phyloP scores from a whole-genome alignment of 2,797 vertebrate genomes.

The Tauraco hartlaubi region DNA sequence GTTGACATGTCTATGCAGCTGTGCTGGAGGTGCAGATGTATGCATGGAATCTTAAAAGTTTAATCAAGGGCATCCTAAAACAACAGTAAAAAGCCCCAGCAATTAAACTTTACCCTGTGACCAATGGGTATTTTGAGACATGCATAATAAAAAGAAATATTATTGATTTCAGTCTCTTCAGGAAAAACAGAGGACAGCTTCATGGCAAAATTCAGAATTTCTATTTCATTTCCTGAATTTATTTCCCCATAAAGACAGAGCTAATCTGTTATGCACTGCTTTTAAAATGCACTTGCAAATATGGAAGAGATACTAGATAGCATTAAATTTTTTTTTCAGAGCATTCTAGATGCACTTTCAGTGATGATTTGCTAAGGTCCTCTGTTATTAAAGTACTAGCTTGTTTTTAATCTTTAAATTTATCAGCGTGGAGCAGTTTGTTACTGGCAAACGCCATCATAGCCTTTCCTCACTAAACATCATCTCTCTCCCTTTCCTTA shows the following conservation, averaged over 20 bases:
- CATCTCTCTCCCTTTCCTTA: background rate
- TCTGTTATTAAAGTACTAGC: background rate
- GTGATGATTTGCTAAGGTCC: background rate
- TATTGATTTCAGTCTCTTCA: background rate
- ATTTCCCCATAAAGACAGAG: background rate
- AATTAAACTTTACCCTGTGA: background rate
- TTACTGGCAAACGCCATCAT: background rate
- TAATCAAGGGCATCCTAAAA: background rate
- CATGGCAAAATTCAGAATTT: background rate
- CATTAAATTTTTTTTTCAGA: background rate
- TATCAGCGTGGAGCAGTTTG: background rate
- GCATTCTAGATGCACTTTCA: background rate
- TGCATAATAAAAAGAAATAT: background rate
- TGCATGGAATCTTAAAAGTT: background rate
- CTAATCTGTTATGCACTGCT: background rate
- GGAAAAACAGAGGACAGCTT: background rate
- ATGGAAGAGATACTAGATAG: background rate
- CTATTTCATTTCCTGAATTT: background rate
- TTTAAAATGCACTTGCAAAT: background rate
- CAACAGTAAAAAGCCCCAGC: background rate
- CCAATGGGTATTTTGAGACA: background rate
- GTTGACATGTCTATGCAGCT: background rate
- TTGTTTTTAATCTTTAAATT: background rate
- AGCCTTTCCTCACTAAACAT: background rate
- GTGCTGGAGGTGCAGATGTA: background rate